These are phyloP conservation scores for Catamblyrhynchus diadema DNA, from an alignment of 2,797 vertebrate genomes.

Conservation along the genomic window DNA sequence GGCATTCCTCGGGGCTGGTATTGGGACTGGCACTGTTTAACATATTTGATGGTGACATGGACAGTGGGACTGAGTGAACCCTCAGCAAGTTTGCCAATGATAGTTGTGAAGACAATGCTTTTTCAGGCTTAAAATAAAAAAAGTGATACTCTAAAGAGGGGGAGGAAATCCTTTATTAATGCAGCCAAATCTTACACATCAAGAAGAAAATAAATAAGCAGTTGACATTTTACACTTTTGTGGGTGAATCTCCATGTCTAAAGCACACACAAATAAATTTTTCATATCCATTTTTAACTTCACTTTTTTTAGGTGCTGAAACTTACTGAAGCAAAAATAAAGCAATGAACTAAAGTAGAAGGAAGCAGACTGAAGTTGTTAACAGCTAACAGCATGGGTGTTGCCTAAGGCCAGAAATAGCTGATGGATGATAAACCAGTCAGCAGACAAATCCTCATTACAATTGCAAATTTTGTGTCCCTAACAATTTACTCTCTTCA, in stretches of 20 bases:
- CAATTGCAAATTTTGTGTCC: constrained; percentile 51
- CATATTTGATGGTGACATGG: background rate
- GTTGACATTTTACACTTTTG: background rate
- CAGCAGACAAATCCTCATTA: constrained; percentile 61
- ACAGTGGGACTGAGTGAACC: background rate
- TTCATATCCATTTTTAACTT: constrained; percentile 29
- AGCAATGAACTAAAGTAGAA: constrained; percentile 22
- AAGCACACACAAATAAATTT: constrained; percentile 16
- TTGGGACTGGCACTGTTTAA: background rate
- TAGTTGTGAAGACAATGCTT: background rate
- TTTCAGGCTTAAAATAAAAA: background rate
- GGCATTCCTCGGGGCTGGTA: background rate
- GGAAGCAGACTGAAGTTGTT: constrained; percentile 30
- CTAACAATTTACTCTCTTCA: constrained; percentile 26
- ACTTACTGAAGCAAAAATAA: constrained; percentile 29
- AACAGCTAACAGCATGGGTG: constrained; percentile 17
- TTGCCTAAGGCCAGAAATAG: constrained; percentile 29
- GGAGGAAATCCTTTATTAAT: background rate
- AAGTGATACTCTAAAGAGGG: background rate
- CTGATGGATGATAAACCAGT: constrained; percentile 47
- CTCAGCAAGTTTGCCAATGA: background rate
- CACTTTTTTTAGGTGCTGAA: constrained; percentile 4
- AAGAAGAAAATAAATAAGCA: constrained; percentile 17
- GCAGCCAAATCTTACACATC: background rate
- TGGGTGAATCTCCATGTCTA: background rate